These are phyloP conservation scores for Drosophila pseudoananassae DNA, from an alignment of 1,140 invertebrate species.

Conservation along the genomic window DNA sequence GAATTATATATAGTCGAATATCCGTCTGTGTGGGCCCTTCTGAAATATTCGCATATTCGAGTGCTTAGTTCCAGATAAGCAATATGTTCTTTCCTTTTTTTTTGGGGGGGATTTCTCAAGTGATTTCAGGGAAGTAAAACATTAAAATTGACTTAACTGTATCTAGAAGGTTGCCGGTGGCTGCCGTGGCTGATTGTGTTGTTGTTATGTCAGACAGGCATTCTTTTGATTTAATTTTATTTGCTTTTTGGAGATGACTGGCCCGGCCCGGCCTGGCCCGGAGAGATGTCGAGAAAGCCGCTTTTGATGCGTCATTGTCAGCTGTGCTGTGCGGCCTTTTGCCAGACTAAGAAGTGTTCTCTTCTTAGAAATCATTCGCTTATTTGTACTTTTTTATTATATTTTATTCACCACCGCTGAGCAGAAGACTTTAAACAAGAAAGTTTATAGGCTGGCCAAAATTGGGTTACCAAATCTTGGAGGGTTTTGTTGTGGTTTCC, in stretches of 20 bases:
- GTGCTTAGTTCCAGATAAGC: conserved; percentile 58
- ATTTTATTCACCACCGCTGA: conserved; percentile 18
- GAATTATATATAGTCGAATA: conserved; percentile 30
- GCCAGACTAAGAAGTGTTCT: conserved; percentile 44
- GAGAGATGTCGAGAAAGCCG: conserved; percentile 46
- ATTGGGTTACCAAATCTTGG: conserved; percentile 49
- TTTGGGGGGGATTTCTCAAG: conserved; percentile 42
- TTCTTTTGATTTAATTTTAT: conserved; percentile 52
- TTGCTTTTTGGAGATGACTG: conserved; percentile 39
- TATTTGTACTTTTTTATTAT: conserved; percentile 50
- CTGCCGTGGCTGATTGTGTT: conserved; percentile 10
- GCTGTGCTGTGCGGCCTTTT: conserved; percentile 31
- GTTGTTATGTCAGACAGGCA: conserved; percentile 1
- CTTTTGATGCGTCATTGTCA: conserved; percentile 61
- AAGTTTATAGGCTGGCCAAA: conserved; percentile 47
- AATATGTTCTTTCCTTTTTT: conserved; percentile 38
- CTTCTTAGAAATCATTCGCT: conserved; percentile 65
- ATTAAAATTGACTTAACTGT: conserved; percentile 79
- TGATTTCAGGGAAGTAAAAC: conserved; percentile 63
- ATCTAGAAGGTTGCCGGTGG: conserved; percentile 61
- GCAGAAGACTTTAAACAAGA: conserved; percentile 28
- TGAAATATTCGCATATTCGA: conserved; percentile 38
- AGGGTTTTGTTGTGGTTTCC: conserved; percentile 9
- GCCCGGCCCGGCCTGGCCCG: conserved; percentile 18
- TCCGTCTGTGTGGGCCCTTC: conserved; percentile 33